phyloP scores from a whole-genome alignment of 92 coral and sea anemone genomes.

The Siderastrea radians region DNA sequence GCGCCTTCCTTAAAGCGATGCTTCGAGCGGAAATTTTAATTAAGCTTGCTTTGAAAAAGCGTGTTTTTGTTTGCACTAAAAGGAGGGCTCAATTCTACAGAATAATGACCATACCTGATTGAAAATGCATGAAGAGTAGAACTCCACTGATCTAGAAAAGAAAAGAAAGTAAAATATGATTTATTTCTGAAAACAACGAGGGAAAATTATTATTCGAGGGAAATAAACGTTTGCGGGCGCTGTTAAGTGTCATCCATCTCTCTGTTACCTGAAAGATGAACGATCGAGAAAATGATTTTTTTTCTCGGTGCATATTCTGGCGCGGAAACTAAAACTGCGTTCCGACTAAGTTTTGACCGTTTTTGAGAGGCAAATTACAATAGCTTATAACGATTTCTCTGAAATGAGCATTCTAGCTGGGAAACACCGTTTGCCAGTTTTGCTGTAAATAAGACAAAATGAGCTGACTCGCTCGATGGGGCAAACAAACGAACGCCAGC shows the following conservation, averaged over 20 bases:
- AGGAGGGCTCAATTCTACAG: neutral
- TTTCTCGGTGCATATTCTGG: neutral
- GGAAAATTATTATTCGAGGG: neutral
- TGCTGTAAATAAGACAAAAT: constrained; percentile 3
- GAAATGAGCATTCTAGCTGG: neutral
- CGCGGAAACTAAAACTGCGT: too few relatives aligned
- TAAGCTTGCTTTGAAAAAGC: neutral
- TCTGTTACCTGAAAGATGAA: constrained; percentile 6
- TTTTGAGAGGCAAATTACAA: neutral
- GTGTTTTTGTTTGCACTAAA: neutral
- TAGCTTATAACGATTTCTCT: neutral
- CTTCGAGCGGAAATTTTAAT: neutral
- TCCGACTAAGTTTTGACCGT: neutral
- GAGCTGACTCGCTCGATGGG: constrained; percentile 18
- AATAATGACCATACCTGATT: constrained; percentile 13
- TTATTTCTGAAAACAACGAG: neutral
- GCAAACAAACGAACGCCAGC: constrained; percentile 17
- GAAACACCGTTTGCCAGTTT: neutral
- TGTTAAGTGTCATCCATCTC: neutral
- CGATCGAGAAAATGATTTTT: neutral
- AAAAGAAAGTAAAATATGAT: neutral
- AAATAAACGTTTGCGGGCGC: neutral
- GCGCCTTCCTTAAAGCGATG: neutral
- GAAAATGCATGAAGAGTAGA: constrained; percentile 13
- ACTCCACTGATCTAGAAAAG: neutral